phyloP scores from a whole-genome alignment of 1,140 invertebrate genomes.

The Brachionus sp. region DNA sequence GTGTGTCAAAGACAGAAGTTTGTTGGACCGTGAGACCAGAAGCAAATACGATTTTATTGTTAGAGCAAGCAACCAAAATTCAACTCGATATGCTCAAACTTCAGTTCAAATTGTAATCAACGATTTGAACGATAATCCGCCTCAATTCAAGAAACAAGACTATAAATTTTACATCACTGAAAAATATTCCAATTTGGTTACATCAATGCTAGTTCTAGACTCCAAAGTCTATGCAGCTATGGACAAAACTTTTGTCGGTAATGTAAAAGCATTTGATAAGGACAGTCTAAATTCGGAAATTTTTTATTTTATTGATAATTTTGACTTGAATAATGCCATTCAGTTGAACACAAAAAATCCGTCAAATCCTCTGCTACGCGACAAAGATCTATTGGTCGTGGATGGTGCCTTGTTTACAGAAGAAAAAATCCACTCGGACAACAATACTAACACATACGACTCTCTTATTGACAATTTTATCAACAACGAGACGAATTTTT shows the following conservation, averaged over 20 bases:
- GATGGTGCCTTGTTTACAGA: not conserved
- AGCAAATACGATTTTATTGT: slow-evolving; percentile 23
- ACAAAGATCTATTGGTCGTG: not conserved
- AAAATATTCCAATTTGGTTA: slow-evolving; percentile 28
- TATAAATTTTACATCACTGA: slow-evolving; percentile 22
- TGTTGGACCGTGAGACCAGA: not conserved
- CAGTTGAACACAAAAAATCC: slow-evolving; percentile 16
- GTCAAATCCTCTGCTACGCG: not conserved
- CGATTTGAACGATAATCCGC: slow-evolving; percentile 27
- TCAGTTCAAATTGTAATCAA: not conserved
- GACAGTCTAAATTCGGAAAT: not conserved
- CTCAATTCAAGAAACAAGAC: not conserved
- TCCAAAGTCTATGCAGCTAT: not conserved
- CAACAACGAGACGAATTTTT: not conserved
- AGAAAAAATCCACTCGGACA: not conserved
- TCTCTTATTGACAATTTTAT: not conserved
- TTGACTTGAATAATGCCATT: not conserved
- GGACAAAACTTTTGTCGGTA: not conserved
- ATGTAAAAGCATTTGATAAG: not conserved
- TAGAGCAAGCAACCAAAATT: not conserved
- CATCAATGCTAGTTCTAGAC: not conserved
- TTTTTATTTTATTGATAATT: not conserved
- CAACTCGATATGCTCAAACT: not conserved
- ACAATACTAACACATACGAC: not conserved
- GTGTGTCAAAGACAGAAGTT: slow-evolving; percentile 10